A percentile compares a stretch with the other conserved stretches of the same genome.
Conservation (phyloP, 2,797 vertebrate genomes). For the Gallinago nigripennis region DNA sequence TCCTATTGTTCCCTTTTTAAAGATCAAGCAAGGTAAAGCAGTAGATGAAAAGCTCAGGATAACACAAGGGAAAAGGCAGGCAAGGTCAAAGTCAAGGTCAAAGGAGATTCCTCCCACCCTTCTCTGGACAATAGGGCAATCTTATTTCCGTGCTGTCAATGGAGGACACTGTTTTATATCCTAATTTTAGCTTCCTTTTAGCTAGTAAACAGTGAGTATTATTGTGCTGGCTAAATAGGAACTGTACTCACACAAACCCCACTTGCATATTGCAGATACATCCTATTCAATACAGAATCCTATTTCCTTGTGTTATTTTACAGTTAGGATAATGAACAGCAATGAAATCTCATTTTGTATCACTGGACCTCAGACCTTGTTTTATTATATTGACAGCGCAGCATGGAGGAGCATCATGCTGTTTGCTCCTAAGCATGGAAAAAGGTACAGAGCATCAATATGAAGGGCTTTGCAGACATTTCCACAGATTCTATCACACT, state of each 20-base stretch:
- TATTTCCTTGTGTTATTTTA: background rate
- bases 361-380: background rate
- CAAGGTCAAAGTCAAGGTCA: slow-evolving; percentile 44
- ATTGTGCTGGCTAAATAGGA: background rate
- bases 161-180: background rate
- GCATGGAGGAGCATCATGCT: background rate
- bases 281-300: background rate
- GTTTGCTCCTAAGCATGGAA: background rate
- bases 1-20: background rate
- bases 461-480: background rate
- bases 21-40: background rate
- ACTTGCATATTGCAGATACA: background rate
- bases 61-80: background rate
- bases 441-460: background rate
- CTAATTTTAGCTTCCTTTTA: slow-evolving; percentile 1
- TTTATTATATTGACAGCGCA: background rate
- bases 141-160: background rate
- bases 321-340: background rate
- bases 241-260: background rate
- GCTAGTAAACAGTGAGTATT: background rate
- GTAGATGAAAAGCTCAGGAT: background rate
- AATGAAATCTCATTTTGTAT: background rate
- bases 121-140: background rate
- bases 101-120: background rate
- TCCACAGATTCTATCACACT: background rate